Conservation (phyloP, 2,797 vertebrate genomes). For the Oreonectes daqikongensis region DNA sequence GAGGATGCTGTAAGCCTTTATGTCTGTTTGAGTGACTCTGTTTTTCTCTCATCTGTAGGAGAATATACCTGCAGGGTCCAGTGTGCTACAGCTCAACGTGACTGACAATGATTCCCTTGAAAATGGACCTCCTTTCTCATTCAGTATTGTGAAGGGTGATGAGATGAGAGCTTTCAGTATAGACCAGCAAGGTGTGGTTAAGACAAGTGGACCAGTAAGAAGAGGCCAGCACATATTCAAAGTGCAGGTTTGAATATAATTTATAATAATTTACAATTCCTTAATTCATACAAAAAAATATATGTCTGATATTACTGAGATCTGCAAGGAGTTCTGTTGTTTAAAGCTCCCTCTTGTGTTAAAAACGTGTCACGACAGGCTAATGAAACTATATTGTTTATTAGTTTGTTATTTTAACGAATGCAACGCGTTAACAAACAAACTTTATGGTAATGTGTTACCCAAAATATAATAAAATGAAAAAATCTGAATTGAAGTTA, state of each 20-base stretch:
- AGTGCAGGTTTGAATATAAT: constrained; percentile 72
- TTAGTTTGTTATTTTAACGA: no score
- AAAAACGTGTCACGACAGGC: constrained; percentile 26
- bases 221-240: constrained; percentile 77
- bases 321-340: neutral
- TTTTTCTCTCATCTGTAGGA: constrained; percentile 70
- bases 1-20: constrained; percentile 5
- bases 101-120: constrained; percentile 83
- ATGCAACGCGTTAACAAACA: neutral
- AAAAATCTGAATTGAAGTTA: no score
- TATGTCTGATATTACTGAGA: neutral
- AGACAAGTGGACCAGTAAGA: constrained; percentile 67
- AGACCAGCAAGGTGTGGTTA: constrained; percentile 74
- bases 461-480: no score
- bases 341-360: constrained; percentile 54
- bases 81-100: constrained; percentile 77
- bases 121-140: constrained; percentile 84
- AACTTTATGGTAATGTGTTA: neutral
- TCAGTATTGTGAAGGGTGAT: constrained; percentile 76
- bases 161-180: constrained; percentile 75
- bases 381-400: no score
- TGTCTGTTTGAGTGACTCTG: constrained; percentile 17
- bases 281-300: neutral
- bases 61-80: constrained; percentile 78
- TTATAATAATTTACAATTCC: neutral